Conservation (phyloP, 2,797 vertebrate species). For the Schizopygopsis malacanthus region DNA sequence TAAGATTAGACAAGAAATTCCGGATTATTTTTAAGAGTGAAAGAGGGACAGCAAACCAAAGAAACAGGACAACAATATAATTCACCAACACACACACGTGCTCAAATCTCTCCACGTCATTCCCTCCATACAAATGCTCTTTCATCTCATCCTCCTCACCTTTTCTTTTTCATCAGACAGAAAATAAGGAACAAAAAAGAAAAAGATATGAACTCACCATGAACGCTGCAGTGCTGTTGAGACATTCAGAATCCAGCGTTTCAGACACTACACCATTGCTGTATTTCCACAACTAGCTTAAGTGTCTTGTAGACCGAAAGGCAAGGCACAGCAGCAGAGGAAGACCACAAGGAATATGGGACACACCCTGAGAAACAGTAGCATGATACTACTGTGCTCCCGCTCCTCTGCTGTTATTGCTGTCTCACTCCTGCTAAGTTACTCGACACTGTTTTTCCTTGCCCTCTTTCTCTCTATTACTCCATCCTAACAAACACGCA, state of each 20-base stretch:
- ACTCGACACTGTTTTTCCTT: slow-evolving; percentile 38
- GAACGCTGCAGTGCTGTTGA: slow-evolving; percentile 52
- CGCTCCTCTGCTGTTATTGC: slow-evolving; percentile 48
- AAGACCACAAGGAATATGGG: slow-evolving; percentile 35
- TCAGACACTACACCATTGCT: slow-evolving; percentile 33
- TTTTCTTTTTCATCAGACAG: neutral
- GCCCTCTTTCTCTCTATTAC: slow-evolving; percentile 20
- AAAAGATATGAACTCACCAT: slow-evolving; percentile 51
- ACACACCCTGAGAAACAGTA: slow-evolving; percentile 50
- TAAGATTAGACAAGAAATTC: neutral
- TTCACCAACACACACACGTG: slow-evolving; percentile 15
- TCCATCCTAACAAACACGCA: slow-evolving; percentile 5
- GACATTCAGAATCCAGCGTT: slow-evolving; percentile 46
- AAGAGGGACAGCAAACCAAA: neutral
- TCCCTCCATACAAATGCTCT: neutral
- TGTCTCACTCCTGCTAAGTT: slow-evolving; percentile 42
- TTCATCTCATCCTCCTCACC: too few relatives aligned
- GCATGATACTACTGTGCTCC: slow-evolving; percentile 56
- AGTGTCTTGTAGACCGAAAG: slow-evolving; percentile 49
- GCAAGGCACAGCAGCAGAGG: slow-evolving; percentile 61
- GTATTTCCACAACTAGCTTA: neutral
- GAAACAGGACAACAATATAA: neutral
- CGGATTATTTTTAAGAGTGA: neutral
- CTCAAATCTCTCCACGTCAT: neutral
- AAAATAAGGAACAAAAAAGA: neutral